These are phyloP conservation scores for Leptobrachium leishanense DNA, from an alignment of 2,113 vertebrate species.

Conservation along the genomic window DNA sequence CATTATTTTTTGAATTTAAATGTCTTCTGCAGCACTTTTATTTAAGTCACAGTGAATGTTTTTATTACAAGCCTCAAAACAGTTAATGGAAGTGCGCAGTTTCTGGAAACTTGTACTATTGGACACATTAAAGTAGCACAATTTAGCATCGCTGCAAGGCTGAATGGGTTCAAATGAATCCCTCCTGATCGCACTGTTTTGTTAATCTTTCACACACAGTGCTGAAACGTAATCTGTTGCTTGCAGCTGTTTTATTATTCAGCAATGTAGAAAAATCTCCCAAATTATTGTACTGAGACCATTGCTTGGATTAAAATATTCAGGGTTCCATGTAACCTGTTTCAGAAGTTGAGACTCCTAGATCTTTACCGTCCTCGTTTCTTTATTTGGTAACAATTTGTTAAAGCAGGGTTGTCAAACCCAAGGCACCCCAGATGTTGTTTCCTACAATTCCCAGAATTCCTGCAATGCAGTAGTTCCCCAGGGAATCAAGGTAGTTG, in stretches of 20 bases:
- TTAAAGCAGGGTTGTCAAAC: no score
- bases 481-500: no score
- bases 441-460: no score
- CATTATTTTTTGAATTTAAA: no score
- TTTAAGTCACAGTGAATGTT: no score
- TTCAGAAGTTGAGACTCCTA: not conserved
- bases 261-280: not conserved
- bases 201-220: slow-evolving; percentile 46
- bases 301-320: slow-evolving; percentile 29
- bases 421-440: no score
- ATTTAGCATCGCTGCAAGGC: slow-evolving; percentile 19
- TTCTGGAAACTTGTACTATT: slow-evolving; percentile 4
- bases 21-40: no score
- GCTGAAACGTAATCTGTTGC: slow-evolving; percentile 35
- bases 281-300: slow-evolving; percentile 18
- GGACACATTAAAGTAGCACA: not conserved
- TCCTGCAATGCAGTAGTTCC: no score
- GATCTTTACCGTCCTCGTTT: not conserved
- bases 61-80: not conserved
- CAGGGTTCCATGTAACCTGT: not conserved
- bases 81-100: not conserved
- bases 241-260: slow-evolving; percentile 31
- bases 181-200: slow-evolving; percentile 33
- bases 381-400: not conserved
- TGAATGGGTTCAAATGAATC: slow-evolving; percentile 38